Conservation (phyloP, 1,140 invertebrate genomes). For the Globodera ellingtonae region DNA sequence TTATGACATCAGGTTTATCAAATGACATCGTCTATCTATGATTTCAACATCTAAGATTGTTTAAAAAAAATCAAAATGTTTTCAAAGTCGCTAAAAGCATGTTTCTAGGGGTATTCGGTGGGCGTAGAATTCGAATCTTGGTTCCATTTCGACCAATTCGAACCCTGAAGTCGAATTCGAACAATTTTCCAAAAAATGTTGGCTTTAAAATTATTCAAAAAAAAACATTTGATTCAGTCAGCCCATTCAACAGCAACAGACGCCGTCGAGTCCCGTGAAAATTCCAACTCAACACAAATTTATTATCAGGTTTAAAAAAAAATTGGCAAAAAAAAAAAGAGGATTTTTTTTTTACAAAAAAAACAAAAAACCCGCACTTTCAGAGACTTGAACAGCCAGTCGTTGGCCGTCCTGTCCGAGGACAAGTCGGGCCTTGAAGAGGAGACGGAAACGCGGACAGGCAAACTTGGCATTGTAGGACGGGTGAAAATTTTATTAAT, state of each 20-base stretch:
- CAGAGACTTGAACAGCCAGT: constrained; percentile 52
- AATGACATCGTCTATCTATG: too few species aligned
- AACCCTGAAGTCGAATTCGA: too few species aligned
- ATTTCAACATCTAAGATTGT: too few species aligned
- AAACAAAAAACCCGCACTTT: not conserved
- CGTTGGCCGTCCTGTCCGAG: constrained; percentile 53
- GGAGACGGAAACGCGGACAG: constrained; percentile 45
- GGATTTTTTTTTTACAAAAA: not conserved
- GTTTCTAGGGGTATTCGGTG: too few species aligned
- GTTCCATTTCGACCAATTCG: too few species aligned
- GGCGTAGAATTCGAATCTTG: too few species aligned
- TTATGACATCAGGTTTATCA: too few species aligned
- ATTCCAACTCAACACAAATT: constrained; percentile 56
- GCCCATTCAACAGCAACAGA: not conserved
- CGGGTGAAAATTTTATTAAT: constrained; percentile 26
- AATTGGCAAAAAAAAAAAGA: too few species aligned
- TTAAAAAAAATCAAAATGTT: too few species aligned
- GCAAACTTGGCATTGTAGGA: constrained; percentile 51
- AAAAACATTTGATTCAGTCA: constrained; percentile 11
- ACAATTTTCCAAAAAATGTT: too few species aligned
- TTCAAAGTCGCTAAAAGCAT: too few species aligned
- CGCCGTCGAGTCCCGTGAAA: constrained; percentile 26
- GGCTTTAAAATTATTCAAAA: not conserved
- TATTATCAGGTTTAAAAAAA: constrained; percentile 22
- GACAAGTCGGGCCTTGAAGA: constrained; percentile 54